A percentile compares a stretch with the other conserved stretches of the same genome.
These are phyloP conservation scores for Schizopygopsis malacanthus DNA, from an alignment of 2,797 vertebrate species.

Conservation along the genomic window DNA sequence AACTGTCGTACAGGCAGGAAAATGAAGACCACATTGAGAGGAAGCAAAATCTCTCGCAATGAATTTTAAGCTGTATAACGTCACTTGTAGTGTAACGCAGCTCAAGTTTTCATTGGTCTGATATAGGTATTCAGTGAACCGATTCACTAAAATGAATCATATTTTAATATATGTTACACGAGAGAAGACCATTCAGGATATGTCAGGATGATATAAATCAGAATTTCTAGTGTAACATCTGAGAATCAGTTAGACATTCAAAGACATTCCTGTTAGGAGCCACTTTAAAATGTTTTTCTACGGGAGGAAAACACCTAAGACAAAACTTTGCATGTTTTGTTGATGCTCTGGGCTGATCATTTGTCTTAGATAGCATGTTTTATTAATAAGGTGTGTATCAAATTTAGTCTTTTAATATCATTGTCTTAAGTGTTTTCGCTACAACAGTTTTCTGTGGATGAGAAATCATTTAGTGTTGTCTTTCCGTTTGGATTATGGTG, in stretches of 20 bases:
- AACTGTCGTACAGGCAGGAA: conserved; percentile 38
- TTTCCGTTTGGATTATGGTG: neutral
- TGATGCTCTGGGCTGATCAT: neutral
- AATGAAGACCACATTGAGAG: conserved; percentile 44
- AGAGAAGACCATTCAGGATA: too few species aligned
- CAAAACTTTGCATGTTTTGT: neutral
- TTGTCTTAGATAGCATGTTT: neutral
- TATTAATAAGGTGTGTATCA: neutral
- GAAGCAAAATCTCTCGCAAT: conserved; percentile 29
- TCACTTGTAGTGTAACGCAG: conserved; percentile 12
- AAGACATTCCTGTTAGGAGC: too few species aligned
- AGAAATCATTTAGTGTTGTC: neutral
- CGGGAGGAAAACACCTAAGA: too few species aligned
- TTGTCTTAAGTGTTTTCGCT: neutral
- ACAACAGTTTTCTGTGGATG: neutral
- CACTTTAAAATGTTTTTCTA: neutral
- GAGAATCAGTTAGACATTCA: too few species aligned
- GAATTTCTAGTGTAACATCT: too few species aligned
- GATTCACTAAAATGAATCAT: neutral
- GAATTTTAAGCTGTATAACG: conserved; percentile 40
- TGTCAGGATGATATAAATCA: too few species aligned
- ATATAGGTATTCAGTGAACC: neutral
- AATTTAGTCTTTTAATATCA: neutral
- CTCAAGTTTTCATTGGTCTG: conserved; percentile 18
- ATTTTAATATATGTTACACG: too few species aligned